A percentile compares a stretch with the other conserved stretches of the same genome.
phyloP scores from a whole-genome alignment of 2,888 invertebrate genomes.

The Bibio marci region DNA sequence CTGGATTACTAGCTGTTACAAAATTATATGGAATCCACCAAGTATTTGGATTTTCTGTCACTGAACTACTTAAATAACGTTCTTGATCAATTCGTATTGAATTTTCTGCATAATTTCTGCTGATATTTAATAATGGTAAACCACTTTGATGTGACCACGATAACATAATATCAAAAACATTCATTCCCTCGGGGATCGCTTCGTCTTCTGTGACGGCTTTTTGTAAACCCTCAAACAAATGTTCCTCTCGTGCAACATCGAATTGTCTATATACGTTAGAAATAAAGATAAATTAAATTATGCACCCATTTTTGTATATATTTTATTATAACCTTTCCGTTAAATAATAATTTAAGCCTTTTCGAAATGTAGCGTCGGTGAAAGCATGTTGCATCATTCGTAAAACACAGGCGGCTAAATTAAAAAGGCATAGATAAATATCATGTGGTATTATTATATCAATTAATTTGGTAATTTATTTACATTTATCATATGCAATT shows the following conservation, averaged over 20 bases:
- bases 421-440: not conserved
- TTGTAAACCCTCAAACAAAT: too few relatives aligned
- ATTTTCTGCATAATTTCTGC: constrained; percentile 1
- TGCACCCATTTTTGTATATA: too few relatives aligned
- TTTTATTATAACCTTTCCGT: constrained; percentile 28
- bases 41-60: not conserved
- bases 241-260: too few relatives aligned
- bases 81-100: not conserved
- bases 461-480: too few relatives aligned
- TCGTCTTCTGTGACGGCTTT: constrained; percentile 15
- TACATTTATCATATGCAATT: constrained; percentile 66
- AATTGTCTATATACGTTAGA: constrained; percentile 24
- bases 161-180: constrained; percentile 32
- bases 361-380: constrained; percentile 33
- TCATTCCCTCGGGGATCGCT: not conserved
- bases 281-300: too few relatives aligned
- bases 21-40: constrained; percentile 25
- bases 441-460: too few relatives aligned
- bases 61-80: not conserved
- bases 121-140: constrained; percentile 33
- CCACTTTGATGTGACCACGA: constrained; percentile 38
- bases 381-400: constrained; percentile 40
- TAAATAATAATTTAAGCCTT: constrained; percentile 33
- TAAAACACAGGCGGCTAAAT: constrained; percentile 35
- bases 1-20: constrained; percentile 15